Evolutionary conservation across 2,888 invertebrate genomes (phyloP), one percentile per base, ranked within the genome.

Genomic region (Caenorhabditis auriculariae): DNA sequence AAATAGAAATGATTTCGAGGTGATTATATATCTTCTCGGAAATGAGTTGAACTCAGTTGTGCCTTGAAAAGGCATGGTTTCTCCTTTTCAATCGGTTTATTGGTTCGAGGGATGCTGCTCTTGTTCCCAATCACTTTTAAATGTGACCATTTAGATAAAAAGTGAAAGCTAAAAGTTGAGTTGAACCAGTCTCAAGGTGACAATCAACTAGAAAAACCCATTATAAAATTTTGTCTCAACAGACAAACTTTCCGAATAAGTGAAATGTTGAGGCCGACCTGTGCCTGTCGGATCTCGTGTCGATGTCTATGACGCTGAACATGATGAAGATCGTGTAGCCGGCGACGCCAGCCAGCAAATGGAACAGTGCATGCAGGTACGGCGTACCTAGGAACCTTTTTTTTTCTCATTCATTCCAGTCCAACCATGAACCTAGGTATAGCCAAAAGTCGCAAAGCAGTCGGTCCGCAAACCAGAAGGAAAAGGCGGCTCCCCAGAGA

Each of bases 271-370:
- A 46, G 28, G 42, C 26, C 45, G 24, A 77, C 56, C 59, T 61
- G 58, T 78, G 78, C 46, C 68, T 54, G 12, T 63, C 49, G 9
- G 65, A 47, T 21, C 78, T 57, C 15, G 68, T 63, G 27, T 73
- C 69, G 51, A 78, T 77, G 57, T 78, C 78, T 26, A 78, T 67
- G 59, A 77, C 64, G 7, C 75, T 74, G 65, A 79, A 78, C 78
- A 78, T 79, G 26, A 78, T 68, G 64, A 78, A 79, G 41, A 77
- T 69, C 23, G 76, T 74, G 62, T 78, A 78, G 4, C 69, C 76
- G 41, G 77, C 76, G 23, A 76, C 57, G 4, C 74, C 74, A 24
- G 72, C 70, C n/a, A 78, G 62, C 26, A 78, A 52, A 60, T 78
- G 78, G 62, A 79, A 78, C 45, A 74, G 43, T 6, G 78, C 78